Conservation (phyloP, 2,888 invertebrate species). For the Pristionchus mayeri region DNA sequence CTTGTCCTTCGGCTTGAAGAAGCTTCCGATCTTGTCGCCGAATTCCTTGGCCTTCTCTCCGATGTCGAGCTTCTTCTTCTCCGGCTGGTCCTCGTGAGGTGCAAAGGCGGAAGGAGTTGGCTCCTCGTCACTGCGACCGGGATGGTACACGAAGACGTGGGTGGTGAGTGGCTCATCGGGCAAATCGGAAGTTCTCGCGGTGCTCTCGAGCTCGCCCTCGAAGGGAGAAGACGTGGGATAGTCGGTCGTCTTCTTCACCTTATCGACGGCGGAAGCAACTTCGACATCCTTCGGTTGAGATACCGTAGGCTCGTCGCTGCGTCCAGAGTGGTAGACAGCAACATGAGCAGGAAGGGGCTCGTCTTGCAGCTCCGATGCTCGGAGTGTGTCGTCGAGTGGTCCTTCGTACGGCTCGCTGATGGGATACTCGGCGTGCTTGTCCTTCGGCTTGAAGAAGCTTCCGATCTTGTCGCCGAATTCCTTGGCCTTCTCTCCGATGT, state of each 20-base stretch:
- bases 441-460: conserved; percentile 23
- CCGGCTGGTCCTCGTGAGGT: not conserved
- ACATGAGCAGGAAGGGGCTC: conserved; percentile 23
- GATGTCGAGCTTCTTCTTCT: conserved; percentile 40
- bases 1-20: conserved; percentile 15
- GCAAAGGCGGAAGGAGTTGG: not conserved
- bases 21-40: conserved; percentile 10
- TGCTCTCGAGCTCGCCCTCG: conserved; percentile 8
- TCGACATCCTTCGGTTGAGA: not conserved
- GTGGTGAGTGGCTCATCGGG: not conserved
- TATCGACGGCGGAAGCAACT: not conserved
- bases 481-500: conserved; percentile 31
- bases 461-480: conserved; percentile 28
- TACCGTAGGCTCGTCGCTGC: not conserved
- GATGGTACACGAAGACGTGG: conserved; percentile 35
- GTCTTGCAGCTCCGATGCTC: not conserved
- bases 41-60: conserved; percentile 22
- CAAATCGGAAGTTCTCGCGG: not conserved
- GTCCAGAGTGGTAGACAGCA: conserved; percentile 40
- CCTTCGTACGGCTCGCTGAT: conserved; percentile 30
- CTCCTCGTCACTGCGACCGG: conserved; percentile 8
- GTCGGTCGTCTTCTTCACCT: not conserved
- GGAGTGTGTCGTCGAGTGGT: not conserved
- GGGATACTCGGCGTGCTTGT: conserved; percentile 25
- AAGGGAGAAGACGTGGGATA: not conserved